Evolutionary conservation across 2,888 invertebrate species (phyloP).

Genomic region (Gnatocerus cornutus): DNA sequence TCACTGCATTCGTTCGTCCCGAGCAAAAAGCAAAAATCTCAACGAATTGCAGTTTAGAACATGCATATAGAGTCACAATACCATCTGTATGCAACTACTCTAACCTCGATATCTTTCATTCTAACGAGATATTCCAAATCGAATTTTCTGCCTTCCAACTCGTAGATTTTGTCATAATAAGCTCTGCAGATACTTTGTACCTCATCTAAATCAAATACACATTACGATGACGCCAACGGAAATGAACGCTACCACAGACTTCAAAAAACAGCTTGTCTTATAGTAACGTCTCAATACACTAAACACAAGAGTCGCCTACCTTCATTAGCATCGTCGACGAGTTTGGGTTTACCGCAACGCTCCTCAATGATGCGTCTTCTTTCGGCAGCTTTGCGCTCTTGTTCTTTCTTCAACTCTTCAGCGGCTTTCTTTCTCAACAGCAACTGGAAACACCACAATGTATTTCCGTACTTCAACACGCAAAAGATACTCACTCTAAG

Average conservation of each 20-base stretch:
- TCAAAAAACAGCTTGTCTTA: constrained; percentile 23
- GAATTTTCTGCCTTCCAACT: constrained; percentile 96
- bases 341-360: constrained; percentile 93
- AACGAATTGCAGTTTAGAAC: constrained; percentile 45
- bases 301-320: constrained; percentile 75
- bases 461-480: no score
- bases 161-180: constrained; percentile 90
- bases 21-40: constrained; percentile 45
- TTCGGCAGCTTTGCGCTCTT: constrained; percentile 98
- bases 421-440: constrained; percentile 99
- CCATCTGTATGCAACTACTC: constrained; percentile 63
- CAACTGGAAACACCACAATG: constrained; percentile 76
- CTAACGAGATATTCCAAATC: constrained; percentile 99
- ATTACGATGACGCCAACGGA: constrained; percentile 27
- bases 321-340: constrained; percentile 94
- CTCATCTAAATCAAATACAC: constrained; percentile 75
- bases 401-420: constrained; percentile 99
- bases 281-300: constrained; percentile 22
- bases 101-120: constrained; percentile 99
- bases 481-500: constrained; percentile 88
- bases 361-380: constrained; percentile 97
- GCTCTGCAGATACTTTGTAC: constrained; percentile 85
- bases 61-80: constrained; percentile 47
- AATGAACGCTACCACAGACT: constrained; percentile 27
- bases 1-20: constrained; percentile 45